Conservation (phyloP, 2,797 vertebrate species). For the Carcharodon carcharias region DNA sequence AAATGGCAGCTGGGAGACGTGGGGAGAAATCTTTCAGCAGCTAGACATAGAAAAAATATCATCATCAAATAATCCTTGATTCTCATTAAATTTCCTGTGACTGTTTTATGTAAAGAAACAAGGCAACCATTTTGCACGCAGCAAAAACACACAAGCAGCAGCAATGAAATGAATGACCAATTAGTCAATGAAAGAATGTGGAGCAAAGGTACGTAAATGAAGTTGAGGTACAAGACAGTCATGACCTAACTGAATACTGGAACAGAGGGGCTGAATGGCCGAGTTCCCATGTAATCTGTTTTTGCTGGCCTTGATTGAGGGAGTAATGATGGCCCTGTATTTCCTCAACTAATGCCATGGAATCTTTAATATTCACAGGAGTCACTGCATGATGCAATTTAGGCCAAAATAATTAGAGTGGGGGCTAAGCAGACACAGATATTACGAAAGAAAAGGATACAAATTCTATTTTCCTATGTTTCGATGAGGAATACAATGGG, state of each 20-base stretch:
- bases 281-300: background rate
- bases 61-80: too few species aligned
- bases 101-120: background rate
- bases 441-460: background rate
- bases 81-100: background rate
- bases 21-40: too few species aligned
- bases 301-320: background rate
- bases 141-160: background rate
- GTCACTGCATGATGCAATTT: background rate
- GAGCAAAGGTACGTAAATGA: background rate
- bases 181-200: background rate
- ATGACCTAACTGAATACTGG: background rate
- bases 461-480: background rate
- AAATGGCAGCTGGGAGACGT: too few species aligned
- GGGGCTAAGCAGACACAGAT: background rate
- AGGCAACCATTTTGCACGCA: background rate
- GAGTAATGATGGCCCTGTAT: background rate
- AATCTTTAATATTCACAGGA: background rate
- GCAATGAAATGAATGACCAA: background rate
- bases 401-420: background rate
- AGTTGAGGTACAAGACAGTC: background rate
- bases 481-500: background rate
- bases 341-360: background rate
- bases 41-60: too few species aligned
- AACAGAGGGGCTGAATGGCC: background rate